A percentile compares a stretch with the other conserved stretches of the same genome.
Evolutionary conservation across 2,888 invertebrate species (phyloP).

Genomic region (Miltochrista miniata): DNA sequence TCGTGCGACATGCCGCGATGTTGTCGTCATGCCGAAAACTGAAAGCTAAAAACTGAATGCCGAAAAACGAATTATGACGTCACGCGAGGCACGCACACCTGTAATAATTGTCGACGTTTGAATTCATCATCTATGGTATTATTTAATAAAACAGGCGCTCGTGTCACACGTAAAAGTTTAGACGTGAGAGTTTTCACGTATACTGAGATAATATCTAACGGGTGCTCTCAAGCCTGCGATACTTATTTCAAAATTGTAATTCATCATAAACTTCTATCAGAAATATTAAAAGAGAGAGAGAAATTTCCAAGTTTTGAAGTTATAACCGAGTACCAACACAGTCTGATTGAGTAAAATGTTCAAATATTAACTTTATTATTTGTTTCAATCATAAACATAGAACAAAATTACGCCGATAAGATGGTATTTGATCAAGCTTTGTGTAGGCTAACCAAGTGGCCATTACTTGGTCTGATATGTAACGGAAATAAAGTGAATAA

Average conservation of each 20-base stretch:
- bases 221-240: constrained; percentile 1
- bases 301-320: background rate
- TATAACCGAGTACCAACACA: background rate
- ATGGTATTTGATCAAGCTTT: no score
- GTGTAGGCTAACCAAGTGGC: no score
- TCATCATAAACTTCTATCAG: background rate
- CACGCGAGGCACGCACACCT: constrained; percentile 46
- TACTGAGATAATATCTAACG: constrained; percentile 5
- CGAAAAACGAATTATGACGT: constrained; percentile 28
- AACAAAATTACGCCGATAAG: no score
- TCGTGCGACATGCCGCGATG: constrained; percentile 28
- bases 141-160: constrained; percentile 52
- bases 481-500: no score
- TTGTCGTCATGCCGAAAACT: constrained; percentile 15
- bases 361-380: no score
- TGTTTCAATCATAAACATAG: no score
- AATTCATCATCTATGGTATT: constrained; percentile 43
- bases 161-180: constrained; percentile 5
- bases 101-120: constrained; percentile 44
- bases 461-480: no score
- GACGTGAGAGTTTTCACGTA: constrained; percentile 3
- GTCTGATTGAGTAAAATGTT: background rate
- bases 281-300: background rate
- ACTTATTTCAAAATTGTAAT: background rate
- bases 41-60: constrained; percentile 2